Percentiles rank a stretch among this genome's conserved stretches.
These are phyloP conservation scores for human (Homo sapiens) DNA, from an alignment of 2,113 vertebrate genomes.

Conservation along the genomic window DNA sequence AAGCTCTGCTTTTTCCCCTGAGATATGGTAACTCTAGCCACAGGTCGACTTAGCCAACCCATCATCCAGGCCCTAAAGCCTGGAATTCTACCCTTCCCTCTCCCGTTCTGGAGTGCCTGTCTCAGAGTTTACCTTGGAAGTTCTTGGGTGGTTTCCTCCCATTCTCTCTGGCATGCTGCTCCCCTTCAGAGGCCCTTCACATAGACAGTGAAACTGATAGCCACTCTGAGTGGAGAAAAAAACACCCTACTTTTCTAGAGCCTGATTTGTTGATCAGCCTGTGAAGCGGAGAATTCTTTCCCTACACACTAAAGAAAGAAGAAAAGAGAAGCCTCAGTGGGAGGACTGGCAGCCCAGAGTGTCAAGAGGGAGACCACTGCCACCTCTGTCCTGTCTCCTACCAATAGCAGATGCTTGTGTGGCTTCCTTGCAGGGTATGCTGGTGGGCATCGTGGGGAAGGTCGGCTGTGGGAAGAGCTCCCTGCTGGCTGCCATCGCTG, in stretches of 20 bases:
- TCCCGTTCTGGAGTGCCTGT: neutral
- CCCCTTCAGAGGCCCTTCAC: neutral
- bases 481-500: constrained; percentile 92
- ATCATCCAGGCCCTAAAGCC: neutral
- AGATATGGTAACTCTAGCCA: neutral
- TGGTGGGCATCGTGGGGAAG: constrained; percentile 95
- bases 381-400: too few relatives aligned
- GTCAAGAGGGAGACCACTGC: neutral
- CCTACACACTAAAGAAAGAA: neutral
- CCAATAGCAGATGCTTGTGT: neutral
- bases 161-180: neutral
- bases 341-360: neutral
- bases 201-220: neutral
- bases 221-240: neutral
- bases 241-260: neutral
- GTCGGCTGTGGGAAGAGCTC: constrained; percentile 97
- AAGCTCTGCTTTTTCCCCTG: neutral
- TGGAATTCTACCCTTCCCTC: neutral
- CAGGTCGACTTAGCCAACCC: neutral
- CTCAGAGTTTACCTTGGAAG: neutral
- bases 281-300: neutral
- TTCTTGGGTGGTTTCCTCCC: neutral
- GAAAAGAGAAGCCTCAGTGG: neutral
- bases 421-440: constrained; percentile 87
- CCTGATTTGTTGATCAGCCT: neutral